Conservation (phyloP, 2,797 vertebrate genomes). For the Siniperca undulata region DNA sequence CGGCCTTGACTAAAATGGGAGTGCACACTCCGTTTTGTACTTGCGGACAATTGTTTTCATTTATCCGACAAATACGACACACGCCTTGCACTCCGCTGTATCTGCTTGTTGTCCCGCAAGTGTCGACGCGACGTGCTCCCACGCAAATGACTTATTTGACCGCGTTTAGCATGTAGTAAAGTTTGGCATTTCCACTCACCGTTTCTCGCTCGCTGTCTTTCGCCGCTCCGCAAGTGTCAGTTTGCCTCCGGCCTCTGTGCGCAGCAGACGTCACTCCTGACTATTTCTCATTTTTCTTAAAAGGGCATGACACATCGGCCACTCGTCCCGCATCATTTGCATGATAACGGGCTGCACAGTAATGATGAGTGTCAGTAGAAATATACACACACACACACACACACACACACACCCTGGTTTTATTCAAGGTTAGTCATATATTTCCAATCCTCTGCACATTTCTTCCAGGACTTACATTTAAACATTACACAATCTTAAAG, state of each 20-base stretch:
- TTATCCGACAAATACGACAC: constrained; percentile 9
- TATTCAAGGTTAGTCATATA: background rate
- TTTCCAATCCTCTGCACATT: background rate
- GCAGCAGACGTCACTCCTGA: constrained; percentile 82
- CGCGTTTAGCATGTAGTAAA: constrained; percentile 62
- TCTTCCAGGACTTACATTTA: background rate
- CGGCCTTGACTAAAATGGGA: constrained; percentile 84
- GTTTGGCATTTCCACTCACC: constrained; percentile 82
- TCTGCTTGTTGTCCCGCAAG: background rate
- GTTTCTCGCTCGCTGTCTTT: constrained; percentile 83
- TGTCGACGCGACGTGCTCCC: background rate
- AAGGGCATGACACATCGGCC: constrained; percentile 77
- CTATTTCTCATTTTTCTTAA: constrained; percentile 80
- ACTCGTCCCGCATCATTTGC: constrained; percentile 48
- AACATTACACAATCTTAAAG: background rate
- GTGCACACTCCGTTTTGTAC: constrained; percentile 72
- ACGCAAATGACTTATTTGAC: constrained; percentile 40
- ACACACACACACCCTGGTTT: background rate
- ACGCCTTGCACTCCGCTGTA: background rate
- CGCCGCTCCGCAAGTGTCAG: constrained; percentile 84
- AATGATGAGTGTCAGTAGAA: background rate
- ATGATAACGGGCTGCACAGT: constrained; percentile 35
- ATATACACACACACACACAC: background rate
- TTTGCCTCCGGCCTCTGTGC: constrained; percentile 73
- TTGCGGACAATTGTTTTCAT: constrained; percentile 64